Conservation (phyloP, 2,113 vertebrate species). For the Thinocorus orbignyianus region DNA sequence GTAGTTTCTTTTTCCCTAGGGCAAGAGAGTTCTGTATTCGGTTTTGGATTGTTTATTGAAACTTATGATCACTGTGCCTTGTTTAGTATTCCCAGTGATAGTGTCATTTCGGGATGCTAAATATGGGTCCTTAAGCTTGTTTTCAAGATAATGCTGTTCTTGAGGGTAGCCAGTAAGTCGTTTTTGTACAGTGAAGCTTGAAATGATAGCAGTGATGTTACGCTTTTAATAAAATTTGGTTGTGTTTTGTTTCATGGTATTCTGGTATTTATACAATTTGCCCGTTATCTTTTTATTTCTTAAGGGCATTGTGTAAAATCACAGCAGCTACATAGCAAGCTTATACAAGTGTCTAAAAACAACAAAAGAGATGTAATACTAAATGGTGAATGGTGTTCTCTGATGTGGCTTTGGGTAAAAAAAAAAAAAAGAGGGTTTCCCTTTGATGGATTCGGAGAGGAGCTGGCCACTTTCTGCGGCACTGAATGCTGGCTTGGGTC, state of each 20-base stretch:
- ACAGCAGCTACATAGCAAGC: conserved; percentile 26
- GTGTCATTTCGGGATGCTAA: not conserved
- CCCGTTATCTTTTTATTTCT: conserved; percentile 42
- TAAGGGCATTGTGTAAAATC: conserved; percentile 55
- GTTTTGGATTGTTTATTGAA: not conserved
- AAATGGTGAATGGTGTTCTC: conserved; percentile 30
- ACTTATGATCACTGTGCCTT: not conserved
- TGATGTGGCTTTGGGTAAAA: not conserved
- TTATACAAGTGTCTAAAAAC: conserved; percentile 28
- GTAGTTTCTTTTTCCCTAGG: not conserved
- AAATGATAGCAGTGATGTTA: not conserved
- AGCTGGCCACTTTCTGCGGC: conserved; percentile 11
- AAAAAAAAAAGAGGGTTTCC: conserved; percentile 7
- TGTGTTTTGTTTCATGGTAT: conserved; percentile 12
- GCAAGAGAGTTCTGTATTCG: not conserved
- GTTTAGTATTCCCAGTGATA: not conserved
- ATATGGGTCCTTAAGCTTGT: not conserved
- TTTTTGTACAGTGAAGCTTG: not conserved
- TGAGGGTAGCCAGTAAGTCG: not conserved
- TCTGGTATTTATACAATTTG: conserved; percentile 28
- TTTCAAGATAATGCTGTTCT: conserved; percentile 12
- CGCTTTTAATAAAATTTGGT: conserved; percentile 17
- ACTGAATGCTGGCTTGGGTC: conserved; percentile 40
- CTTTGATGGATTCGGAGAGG: conserved; percentile 33
- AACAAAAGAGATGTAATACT: conserved; percentile 43